phyloP scores from a whole-genome alignment of 2,797 vertebrate species.

The Poeciliopsis infans region DNA sequence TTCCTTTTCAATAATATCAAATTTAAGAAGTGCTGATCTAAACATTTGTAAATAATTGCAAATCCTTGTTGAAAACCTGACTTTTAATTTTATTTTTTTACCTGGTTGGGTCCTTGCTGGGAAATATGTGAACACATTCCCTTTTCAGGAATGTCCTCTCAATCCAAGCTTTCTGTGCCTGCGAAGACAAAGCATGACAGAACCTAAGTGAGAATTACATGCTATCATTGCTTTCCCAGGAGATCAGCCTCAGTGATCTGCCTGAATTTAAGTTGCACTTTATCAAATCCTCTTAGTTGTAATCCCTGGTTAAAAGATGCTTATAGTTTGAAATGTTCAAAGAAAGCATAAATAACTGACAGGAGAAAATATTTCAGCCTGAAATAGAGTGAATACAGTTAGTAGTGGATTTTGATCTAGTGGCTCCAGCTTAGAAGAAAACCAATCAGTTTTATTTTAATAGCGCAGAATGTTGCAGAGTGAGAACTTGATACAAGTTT shows the following conservation, averaged over 20 bases:
- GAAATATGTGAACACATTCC: slow-evolving; percentile 91
- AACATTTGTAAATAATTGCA: neutral
- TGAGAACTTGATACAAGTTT: slow-evolving; percentile 40
- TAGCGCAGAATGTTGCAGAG: slow-evolving; percentile 45
- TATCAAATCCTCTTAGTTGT: slow-evolving; percentile 77
- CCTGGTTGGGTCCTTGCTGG: slow-evolving; percentile 91
- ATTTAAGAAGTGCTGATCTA: neutral
- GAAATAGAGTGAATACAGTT: slow-evolving; percentile 4
- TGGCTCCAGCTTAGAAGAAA: neutral
- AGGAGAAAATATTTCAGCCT: slow-evolving; percentile 19
- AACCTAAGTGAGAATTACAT: neutral
- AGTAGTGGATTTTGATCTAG: neutral
- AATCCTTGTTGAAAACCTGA: neutral
- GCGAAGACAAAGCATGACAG: slow-evolving; percentile 29
- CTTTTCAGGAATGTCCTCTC: slow-evolving; percentile 94
- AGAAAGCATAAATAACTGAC: slow-evolving; percentile 1
- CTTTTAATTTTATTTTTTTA: slow-evolving; percentile 57
- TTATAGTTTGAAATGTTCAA: slow-evolving; percentile 3
- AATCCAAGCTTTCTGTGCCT: slow-evolving; percentile 95
- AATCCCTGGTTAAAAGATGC: slow-evolving; percentile 70
- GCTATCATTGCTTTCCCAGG: slow-evolving; percentile 4
- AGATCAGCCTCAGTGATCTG: slow-evolving; percentile 19
- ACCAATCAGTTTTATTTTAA: slow-evolving; percentile 22
- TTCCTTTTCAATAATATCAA: neutral
- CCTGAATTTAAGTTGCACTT: slow-evolving; percentile 27